Base-by-base conservation (phyloP, 2,113 vertebrate species). In the Halichoerus grypus region DNA sequence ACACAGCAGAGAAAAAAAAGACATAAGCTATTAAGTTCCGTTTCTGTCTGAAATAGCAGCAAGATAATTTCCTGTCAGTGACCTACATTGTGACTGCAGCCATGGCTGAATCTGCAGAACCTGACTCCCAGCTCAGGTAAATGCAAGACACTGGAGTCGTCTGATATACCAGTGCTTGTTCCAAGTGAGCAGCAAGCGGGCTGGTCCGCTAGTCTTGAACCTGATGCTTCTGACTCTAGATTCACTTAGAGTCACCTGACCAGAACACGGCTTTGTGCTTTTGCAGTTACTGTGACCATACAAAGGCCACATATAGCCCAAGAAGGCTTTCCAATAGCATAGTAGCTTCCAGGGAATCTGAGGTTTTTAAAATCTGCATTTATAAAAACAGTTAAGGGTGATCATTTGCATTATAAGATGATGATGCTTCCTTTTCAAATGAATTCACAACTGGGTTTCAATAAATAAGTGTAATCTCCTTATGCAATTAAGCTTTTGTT, bases 21-120 rank as follows among this genome's bases (percentile, higher is more conserved):
- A 95, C 49, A 86, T 12, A 83, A 39, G 79, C 94, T 91, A 89
- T 96, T 96, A 96, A 84, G 83, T 96, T 95, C 77, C 16, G 19
- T 80, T 95, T 97, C 97, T 81, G 12, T 95, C 91, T 97, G 85
- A 97, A 95, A 95, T 22, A 36, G 69, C 69, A 77, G 76, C 85
- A 11, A 13, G 69, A n/a, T 91, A 51, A 95, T 89, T 92, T 84
- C 89, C 96, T 13, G 0, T 10, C 5, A 0, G 74, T 96, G 97
- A 97, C 97, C 97, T 92, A 96, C 72, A 96, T 65, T 91, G 33
- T 14, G 28, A 63, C 5, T 18, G 59, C 7, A 13, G 82, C 61
- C 88, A 26, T 0, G 26, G 65, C 97, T 71, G 82, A 26, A 65
- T 63, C 71, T 46, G 85, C 83, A 72, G 72, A 94, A 87, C 21